Evolutionary conservation across 1,140 invertebrate genomes (phyloP).

Genomic region (Lycorma delicatula): DNA sequence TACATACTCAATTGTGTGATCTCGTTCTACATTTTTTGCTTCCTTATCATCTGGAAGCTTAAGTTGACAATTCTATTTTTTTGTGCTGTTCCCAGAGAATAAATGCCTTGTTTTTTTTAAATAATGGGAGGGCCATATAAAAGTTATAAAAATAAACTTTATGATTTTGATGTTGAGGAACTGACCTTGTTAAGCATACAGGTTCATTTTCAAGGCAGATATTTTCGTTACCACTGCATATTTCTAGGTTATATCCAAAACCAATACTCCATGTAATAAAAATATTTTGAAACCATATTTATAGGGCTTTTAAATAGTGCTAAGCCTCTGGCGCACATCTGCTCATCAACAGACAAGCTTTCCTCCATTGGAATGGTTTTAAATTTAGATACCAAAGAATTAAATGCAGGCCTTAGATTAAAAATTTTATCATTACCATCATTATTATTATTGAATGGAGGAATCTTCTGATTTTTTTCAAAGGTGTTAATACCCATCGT

Average conservation of each 20-base stretch:
- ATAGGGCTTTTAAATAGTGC: conserved; percentile 17
- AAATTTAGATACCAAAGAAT: conserved; percentile 26
- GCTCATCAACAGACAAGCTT: conserved; percentile 32
- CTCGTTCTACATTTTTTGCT: neutral
- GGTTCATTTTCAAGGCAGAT: too few species aligned
- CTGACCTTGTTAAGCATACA: neutral
- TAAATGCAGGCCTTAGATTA: conserved; percentile 19
- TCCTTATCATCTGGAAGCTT: neutral
- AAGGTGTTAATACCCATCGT: conserved; percentile 29
- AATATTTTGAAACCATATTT: conserved; percentile 34
- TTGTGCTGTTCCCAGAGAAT: too few species aligned
- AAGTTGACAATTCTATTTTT: neutral
- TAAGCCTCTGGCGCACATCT: conserved; percentile 29
- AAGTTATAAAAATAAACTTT: neutral
- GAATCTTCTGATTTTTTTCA: conserved; percentile 28
- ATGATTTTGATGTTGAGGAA: neutral
- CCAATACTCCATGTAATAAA: neutral
- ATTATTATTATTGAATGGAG: conserved; percentile 13
- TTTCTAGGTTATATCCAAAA: too few species aligned
- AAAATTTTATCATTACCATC: neutral
- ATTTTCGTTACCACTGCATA: too few species aligned
- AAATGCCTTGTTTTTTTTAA: neutral
- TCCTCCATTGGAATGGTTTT: conserved; percentile 28
- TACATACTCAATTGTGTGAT: neutral
- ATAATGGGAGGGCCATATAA: neutral